A percentile compares a stretch with the other conserved stretches of the same genome.
Conservation (phyloP, 2,113 vertebrate genomes). For the Nicator chloris region DNA sequence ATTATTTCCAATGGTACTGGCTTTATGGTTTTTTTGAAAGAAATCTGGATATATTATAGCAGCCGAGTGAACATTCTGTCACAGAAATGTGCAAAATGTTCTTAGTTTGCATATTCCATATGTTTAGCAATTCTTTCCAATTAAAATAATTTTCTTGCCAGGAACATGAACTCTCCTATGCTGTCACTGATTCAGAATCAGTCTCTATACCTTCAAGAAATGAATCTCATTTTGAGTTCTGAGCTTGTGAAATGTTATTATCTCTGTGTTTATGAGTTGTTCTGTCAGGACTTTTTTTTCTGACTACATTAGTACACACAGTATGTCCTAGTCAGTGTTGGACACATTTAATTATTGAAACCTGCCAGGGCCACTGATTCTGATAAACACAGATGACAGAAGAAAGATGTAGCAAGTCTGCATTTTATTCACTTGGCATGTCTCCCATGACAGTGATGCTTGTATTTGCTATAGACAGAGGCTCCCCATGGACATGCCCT, state of each 20-base stretch:
- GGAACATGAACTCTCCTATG: not conserved
- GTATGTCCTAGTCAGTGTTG: not conserved
- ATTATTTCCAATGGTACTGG: not conserved
- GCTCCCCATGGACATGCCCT: not conserved
- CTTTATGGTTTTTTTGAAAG: not conserved
- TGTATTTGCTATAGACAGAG: not conserved
- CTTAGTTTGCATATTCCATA: conserved; percentile 10
- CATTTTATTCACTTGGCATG: not conserved
- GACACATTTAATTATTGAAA: conserved; percentile 20
- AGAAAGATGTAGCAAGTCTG: not conserved
- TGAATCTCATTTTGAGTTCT: not conserved
- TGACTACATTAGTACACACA: not conserved
- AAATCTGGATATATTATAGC: conserved; percentile 19
- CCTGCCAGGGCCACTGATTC: not conserved
- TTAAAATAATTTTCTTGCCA: conserved; percentile 17
- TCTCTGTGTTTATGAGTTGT: not conserved
- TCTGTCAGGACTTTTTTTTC: not conserved
- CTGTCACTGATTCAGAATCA: not conserved
- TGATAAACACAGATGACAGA: not conserved
- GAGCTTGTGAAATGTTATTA: not conserved
- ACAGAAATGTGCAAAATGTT: conserved; percentile 36
- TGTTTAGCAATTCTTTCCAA: not conserved
- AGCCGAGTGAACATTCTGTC: conserved; percentile 28
- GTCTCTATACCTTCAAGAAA: not conserved
- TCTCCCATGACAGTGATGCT: not conserved